Conservation (phyloP, 2,888 invertebrate genomes). For the Oscheius myriophilus region DNA sequence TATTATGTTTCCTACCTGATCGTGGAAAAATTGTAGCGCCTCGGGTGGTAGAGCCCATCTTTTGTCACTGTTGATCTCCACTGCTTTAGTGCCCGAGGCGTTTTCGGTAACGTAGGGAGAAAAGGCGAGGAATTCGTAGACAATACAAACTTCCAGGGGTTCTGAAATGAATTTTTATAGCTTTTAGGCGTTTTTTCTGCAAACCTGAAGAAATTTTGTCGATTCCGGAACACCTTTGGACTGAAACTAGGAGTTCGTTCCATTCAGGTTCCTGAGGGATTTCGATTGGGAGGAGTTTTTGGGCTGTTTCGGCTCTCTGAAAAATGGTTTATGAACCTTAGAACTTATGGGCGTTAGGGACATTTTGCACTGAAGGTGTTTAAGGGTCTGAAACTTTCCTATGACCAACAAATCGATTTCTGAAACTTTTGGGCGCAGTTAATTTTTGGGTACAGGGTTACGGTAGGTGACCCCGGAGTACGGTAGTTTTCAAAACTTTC, state of each 20-base stretch:
- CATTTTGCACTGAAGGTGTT: no score
- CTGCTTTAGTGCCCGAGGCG: slow-evolving; percentile 21
- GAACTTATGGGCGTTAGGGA: no score
- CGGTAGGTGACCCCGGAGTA: no score
- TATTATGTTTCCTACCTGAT: background rate
- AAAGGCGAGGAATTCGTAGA: slow-evolving; percentile 52
- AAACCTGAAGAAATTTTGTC: slow-evolving; percentile 34
- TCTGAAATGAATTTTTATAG: slow-evolving; percentile 35
- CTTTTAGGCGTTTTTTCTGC: no score
- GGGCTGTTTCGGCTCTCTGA: slow-evolving; percentile 50
- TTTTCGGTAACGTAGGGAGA: slow-evolving; percentile 55
- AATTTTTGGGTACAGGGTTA: no score
- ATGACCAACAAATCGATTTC: no score
- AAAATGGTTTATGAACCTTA: background rate
- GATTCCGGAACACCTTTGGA: slow-evolving; percentile 48
- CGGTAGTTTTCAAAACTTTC: no score
- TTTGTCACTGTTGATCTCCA: slow-evolving; percentile 33
- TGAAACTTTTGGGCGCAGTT: no score
- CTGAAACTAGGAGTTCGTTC: slow-evolving; percentile 45
- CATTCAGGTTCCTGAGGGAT: slow-evolving; percentile 15
- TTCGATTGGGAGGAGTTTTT: slow-evolving; percentile 39
- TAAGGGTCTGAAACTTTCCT: no score
- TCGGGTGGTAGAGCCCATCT: slow-evolving; percentile 31
- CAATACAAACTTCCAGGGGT: slow-evolving; percentile 38
- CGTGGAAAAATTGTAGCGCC: slow-evolving; percentile 24